Evolutionary conservation across 2,888 invertebrate genomes (phyloP).

Genomic region (Chrysina gloriosa): DNA sequence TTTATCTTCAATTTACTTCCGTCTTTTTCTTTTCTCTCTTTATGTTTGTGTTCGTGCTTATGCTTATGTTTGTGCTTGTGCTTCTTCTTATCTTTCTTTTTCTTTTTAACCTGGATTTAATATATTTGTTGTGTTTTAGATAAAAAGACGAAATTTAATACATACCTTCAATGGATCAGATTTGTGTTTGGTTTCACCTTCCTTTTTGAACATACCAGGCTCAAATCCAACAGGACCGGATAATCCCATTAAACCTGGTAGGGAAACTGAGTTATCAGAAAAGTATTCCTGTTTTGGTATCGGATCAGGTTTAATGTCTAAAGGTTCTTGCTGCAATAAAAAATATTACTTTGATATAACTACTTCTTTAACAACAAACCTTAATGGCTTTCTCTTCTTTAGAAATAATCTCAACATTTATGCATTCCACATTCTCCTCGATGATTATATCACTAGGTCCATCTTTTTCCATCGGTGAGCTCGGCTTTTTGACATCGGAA

Average conservation of each 20-base stretch:
- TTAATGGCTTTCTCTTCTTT: conserved; percentile 56
- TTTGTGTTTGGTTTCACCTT: conserved; percentile 66
- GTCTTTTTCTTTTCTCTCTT: conserved; percentile 68
- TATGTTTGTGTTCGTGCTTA: conserved; percentile 72
- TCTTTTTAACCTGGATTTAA: conserved; percentile 68
- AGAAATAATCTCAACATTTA: conserved; percentile 63
- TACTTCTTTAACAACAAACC: neutral
- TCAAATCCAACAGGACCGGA: conserved; percentile 84
- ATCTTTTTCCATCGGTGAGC: conserved; percentile 48
- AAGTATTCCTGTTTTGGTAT: conserved; percentile 73
- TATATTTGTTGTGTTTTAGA: neutral
- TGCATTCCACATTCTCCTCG: conserved; percentile 60
- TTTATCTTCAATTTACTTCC: conserved; percentile 72
- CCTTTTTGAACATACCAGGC: conserved; percentile 83
- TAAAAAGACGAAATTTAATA: conserved; percentile 51
- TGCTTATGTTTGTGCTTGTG: conserved; percentile 88
- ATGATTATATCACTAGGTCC: conserved; percentile 57
- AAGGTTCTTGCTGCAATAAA: conserved; percentile 53
- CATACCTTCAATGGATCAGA: conserved; percentile 68
- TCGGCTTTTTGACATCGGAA: conserved; percentile 46
- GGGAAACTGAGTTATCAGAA: conserved; percentile 83
- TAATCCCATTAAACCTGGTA: conserved; percentile 78
- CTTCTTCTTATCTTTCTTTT: conserved; percentile 89
- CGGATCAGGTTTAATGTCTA: conserved; percentile 57
- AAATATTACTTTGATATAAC: neutral